These are phyloP conservation scores for Dreissena rostriformis DNA, from an alignment of 1,140 invertebrate genomes.

Conservation along the genomic window DNA sequence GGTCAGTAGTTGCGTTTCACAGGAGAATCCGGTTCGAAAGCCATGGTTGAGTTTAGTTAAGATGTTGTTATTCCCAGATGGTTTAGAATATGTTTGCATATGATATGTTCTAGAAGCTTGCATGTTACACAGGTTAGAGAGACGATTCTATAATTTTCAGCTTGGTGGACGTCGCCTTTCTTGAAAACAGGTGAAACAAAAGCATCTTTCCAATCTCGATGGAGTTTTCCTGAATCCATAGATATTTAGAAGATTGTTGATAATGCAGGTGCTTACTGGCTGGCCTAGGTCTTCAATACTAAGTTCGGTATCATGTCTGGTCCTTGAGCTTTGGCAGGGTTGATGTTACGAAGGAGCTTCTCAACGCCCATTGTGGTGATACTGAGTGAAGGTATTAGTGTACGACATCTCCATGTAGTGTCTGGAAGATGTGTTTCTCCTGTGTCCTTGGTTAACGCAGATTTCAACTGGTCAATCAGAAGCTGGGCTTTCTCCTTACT, in stretches of 20 bases:
- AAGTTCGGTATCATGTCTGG: constrained; percentile 30
- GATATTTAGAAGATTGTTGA: constrained; percentile 16
- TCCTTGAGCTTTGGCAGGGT: constrained; percentile 25
- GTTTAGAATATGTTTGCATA: constrained; percentile 27
- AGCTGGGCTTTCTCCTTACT: constrained; percentile 45
- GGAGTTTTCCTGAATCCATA: constrained; percentile 18
- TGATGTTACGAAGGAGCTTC: constrained; percentile 6
- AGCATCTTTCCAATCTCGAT: constrained; percentile 23
- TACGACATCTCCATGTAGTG: neutral
- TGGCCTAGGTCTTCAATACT: constrained; percentile 3
- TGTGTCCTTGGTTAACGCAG: constrained; percentile 35
- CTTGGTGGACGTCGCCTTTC: constrained; percentile 11
- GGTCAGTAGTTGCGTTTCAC: constrained; percentile 49
- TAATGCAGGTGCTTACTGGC: neutral
- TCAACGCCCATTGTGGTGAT: constrained; percentile 23
- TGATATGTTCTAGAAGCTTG: constrained; percentile 25
- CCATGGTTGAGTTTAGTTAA: constrained; percentile 44
- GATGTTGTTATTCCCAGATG: constrained; percentile 30
- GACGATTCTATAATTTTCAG: constrained; percentile 31
- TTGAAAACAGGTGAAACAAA: constrained; percentile 31
- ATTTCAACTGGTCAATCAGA: constrained; percentile 41
- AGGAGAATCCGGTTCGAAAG: constrained; percentile 42
- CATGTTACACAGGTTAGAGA: constrained; percentile 19
- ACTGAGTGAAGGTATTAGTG: neutral
- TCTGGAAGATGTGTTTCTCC: neutral